Evolutionary conservation across 64 coral and sea anemone species (phyloP).

Genomic region (Montipora capricornis): DNA sequence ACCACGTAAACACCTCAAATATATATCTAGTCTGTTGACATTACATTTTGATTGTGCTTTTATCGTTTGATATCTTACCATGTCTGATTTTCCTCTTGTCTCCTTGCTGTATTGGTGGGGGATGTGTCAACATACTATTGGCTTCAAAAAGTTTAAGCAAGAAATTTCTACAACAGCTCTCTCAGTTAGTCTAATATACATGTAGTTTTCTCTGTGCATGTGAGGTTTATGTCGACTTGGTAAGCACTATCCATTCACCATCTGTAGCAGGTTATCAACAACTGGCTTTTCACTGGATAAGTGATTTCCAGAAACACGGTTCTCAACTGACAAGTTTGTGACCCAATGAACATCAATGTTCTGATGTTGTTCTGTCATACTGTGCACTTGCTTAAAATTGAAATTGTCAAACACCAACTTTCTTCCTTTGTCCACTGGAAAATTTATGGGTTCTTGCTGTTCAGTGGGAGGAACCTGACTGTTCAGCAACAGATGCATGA

Average conservation of each 20-base stretch:
- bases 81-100: conserved; percentile 47
- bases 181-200: conserved; percentile 7
- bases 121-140: conserved; percentile 28
- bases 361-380: conserved; percentile 71
- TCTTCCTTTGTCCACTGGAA: conserved; percentile 8
- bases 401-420: conserved; percentile 65
- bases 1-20: too few species aligned
- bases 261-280: not conserved
- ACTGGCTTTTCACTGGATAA: conserved; percentile 4
- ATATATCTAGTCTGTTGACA: too few species aligned
- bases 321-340: conserved; percentile 41
- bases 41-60: not conserved
- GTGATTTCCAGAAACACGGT: conserved; percentile 43
- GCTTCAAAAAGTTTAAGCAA: conserved; percentile 36
- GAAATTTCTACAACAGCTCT: conserved; percentile 47
- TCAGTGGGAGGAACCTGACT: not conserved
- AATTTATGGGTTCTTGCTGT: not conserved
- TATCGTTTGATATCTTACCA: conserved; percentile 17
- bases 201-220: conserved; percentile 26
- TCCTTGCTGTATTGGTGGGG: conserved; percentile 52
- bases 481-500: too few species aligned
- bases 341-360: conserved; percentile 67
- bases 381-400: conserved; percentile 57
- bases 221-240: not conserved
- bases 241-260: conserved; percentile 24